These are phyloP conservation scores for Pteria penguin DNA, from an alignment of 2,888 invertebrate genomes.

Conservation along the genomic window DNA sequence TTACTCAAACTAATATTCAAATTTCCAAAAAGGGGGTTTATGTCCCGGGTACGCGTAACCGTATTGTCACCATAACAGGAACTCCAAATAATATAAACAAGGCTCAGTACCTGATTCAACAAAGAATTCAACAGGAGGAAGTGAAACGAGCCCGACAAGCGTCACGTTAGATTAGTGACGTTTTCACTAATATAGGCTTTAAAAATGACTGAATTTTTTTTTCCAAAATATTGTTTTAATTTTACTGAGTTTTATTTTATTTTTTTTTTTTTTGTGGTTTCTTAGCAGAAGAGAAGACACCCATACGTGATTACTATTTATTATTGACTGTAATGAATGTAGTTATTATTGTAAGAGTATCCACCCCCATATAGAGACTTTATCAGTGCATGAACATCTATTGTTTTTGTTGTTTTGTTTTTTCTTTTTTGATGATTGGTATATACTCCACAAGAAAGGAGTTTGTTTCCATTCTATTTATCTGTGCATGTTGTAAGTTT, in stretches of 20 bases:
- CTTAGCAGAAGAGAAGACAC: slow-evolving; percentile 23
- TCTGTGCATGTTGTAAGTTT: slow-evolving; percentile 1
- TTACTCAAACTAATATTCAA: slow-evolving; percentile 98
- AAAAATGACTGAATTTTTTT: slow-evolving; percentile 30
- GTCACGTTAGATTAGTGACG: slow-evolving; percentile 68
- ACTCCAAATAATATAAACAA: slow-evolving; percentile 91
- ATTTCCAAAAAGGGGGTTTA: slow-evolving; percentile 99
- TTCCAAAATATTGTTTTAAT: slow-evolving; percentile 23
- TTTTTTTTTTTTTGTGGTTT: slow-evolving; percentile 37
- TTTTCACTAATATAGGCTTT: slow-evolving; percentile 50
- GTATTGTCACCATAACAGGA: slow-evolving; percentile 97
- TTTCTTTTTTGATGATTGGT: slow-evolving; percentile 22
- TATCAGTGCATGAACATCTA: slow-evolving; percentile 27
- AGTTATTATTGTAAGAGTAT: slow-evolving; percentile 21
- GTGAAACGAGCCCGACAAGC: slow-evolving; percentile 93
- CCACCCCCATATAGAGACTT: slow-evolving; percentile 6
- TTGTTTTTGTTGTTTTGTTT: slow-evolving; percentile 34
- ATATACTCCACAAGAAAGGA: slow-evolving; percentile 28
- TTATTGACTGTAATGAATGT: neutral
- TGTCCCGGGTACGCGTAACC: slow-evolving; percentile 97
- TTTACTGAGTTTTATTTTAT: slow-evolving; percentile 39
- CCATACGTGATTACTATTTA: slow-evolving; percentile 13
- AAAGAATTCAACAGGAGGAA: slow-evolving; percentile 97
- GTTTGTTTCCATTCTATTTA: slow-evolving; percentile 21
- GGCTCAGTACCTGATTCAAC: slow-evolving; percentile 97